Evolutionary conservation across 2,797 vertebrate genomes (phyloP).

Genomic region (Pristis pectinata): DNA sequence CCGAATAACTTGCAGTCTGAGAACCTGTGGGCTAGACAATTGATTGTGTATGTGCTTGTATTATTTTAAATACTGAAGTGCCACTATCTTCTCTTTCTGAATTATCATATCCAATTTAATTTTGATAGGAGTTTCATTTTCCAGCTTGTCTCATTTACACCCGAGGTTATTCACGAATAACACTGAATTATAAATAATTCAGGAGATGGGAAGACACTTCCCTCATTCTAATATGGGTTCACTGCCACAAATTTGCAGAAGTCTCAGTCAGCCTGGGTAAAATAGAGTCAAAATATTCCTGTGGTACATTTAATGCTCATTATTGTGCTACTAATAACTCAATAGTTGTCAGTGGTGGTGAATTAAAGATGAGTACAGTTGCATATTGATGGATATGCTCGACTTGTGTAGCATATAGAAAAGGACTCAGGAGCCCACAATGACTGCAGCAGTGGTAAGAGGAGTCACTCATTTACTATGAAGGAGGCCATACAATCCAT

Average conservation of each 20-base stretch:
- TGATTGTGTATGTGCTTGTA: neutral
- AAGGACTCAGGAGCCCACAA: neutral
- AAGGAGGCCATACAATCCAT: neutral
- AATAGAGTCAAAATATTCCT: neutral
- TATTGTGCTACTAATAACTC: neutral
- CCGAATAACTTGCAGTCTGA: neutral
- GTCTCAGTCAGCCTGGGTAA: neutral
- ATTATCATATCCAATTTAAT: neutral
- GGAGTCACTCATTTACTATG: neutral
- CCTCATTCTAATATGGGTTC: neutral
- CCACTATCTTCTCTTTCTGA: neutral
- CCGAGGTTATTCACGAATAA: neutral
- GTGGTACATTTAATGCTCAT: neutral
- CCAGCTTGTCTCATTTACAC: conserved; percentile 18
- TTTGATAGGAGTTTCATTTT: neutral
- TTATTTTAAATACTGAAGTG: neutral
- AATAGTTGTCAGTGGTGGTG: neutral
- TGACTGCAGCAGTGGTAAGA: neutral
- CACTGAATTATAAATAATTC: neutral
- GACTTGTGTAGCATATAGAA: neutral
- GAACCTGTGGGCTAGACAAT: neutral
- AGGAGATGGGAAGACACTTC: neutral
- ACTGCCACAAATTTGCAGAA: neutral
- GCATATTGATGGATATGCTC: neutral
- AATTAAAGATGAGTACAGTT: neutral